Conservation (phyloP, 2,888 invertebrate genomes). For the Yponomeuta plumbellus region DNA sequence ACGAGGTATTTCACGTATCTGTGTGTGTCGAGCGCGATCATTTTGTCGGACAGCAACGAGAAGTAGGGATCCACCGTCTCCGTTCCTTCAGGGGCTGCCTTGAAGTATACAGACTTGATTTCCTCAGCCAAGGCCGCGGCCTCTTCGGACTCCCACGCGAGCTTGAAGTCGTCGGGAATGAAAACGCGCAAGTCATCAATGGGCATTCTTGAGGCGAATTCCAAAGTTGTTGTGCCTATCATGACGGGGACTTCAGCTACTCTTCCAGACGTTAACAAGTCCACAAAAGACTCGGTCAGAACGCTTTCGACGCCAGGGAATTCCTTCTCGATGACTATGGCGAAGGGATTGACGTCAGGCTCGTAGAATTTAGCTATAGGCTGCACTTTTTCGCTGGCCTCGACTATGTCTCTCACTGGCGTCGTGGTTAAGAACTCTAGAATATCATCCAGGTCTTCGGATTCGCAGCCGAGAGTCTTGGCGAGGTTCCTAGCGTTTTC, state of each 20-base stretch:
- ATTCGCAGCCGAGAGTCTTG: slow-evolving; percentile 48
- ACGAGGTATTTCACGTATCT: slow-evolving; percentile 56
- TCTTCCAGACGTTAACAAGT: slow-evolving; percentile 55
- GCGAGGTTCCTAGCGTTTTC: slow-evolving; percentile 51
- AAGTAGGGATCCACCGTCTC: slow-evolving; percentile 47
- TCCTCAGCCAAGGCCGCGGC: slow-evolving; percentile 43
- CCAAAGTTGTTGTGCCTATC: slow-evolving; percentile 53
- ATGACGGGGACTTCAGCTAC: slow-evolving; percentile 54
- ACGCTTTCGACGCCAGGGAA: slow-evolving; percentile 55
- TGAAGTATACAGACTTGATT: slow-evolving; percentile 52
- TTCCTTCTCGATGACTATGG: slow-evolving; percentile 55
- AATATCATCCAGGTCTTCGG: slow-evolving; percentile 49
- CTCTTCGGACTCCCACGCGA: slow-evolving; percentile 47
- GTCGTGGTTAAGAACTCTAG: slow-evolving; percentile 54
- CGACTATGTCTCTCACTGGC: slow-evolving; percentile 52
- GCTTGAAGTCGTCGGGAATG: slow-evolving; percentile 50
- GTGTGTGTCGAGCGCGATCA: slow-evolving; percentile 47
- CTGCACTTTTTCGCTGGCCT: slow-evolving; percentile 37
- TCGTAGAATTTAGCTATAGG: slow-evolving; percentile 27
- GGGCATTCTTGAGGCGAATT: slow-evolving; percentile 38
- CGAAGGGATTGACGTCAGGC: slow-evolving; percentile 30
- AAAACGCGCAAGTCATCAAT: slow-evolving; percentile 48
- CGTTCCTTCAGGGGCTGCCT: slow-evolving; percentile 37
- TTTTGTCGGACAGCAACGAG: slow-evolving; percentile 48
- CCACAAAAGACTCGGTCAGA: slow-evolving; percentile 50